Evolutionary conservation across 2,797 vertebrate genomes (phyloP).

Genomic region (Synaphobranchus kaupii): DNA sequence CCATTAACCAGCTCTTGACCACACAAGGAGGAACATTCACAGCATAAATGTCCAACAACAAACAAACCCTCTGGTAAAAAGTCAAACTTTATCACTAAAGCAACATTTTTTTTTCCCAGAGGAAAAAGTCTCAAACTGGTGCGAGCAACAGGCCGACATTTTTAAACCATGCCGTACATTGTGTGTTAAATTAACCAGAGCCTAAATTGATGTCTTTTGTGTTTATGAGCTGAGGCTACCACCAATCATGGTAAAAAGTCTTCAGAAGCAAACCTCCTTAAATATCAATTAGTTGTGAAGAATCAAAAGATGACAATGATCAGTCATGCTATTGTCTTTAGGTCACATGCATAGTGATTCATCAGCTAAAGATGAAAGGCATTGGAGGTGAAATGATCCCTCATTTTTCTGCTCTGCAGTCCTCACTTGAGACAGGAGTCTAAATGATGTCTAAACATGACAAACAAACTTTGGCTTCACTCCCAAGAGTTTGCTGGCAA

Average conservation of each 20-base stretch:
- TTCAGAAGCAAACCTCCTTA: not conserved
- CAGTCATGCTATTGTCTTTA: not conserved
- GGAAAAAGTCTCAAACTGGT: not conserved
- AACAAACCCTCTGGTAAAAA: not conserved
- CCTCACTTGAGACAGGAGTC: constrained; percentile 8
- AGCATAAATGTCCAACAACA: not conserved
- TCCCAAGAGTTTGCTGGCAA: constrained; percentile 34
- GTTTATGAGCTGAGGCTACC: not conserved
- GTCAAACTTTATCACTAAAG: not conserved
- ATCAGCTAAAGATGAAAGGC: constrained; percentile 14
- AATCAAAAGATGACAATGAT: not conserved
- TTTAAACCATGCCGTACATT: not conserved
- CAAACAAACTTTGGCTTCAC: constrained; percentile 54
- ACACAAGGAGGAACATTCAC: not conserved
- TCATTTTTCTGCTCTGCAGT: not conserved
- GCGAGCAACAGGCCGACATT: too few species aligned
- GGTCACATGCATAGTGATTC: not conserved
- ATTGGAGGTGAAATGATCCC: not conserved
- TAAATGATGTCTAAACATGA: constrained; percentile 8
- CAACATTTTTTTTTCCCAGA: not conserved
- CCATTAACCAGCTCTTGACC: too few species aligned
- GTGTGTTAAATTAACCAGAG: not conserved
- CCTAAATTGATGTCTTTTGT: not conserved
- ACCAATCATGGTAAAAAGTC: not conserved
- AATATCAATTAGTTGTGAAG: not conserved